Percentiles rank a stretch among this genome's conserved stretches.
phyloP scores from a whole-genome alignment of 2,888 invertebrate species.

The Fragum whitleyi region DNA sequence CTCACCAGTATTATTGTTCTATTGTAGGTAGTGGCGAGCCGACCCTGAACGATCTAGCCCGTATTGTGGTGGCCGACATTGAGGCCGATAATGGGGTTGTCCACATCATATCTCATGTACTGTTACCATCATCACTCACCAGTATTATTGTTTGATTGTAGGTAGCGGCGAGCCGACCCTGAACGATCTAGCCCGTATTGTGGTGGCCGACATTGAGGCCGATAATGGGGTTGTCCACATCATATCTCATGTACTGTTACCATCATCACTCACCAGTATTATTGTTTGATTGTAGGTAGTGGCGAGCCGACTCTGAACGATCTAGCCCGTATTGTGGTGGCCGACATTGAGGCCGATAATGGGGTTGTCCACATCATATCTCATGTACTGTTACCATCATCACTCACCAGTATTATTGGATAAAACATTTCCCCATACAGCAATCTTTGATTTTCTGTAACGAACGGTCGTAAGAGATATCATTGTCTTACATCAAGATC shows the following conservation, averaged over 20 bases:
- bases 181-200: slow-evolving; percentile 67
- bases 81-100: slow-evolving; percentile 76
- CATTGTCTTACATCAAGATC: no score
- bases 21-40: slow-evolving; percentile 49
- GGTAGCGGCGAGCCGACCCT: slow-evolving; percentile 52
- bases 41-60: slow-evolving; percentile 68
- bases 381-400: slow-evolving; percentile 72
- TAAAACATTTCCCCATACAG: no score
- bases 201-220: slow-evolving; percentile 70
- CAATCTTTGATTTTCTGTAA: no score
- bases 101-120: slow-evolving; percentile 73
- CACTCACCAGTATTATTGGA: neutral
- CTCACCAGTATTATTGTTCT: neutral
- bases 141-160: slow-evolving; percentile 28
- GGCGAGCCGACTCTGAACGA: slow-evolving; percentile 64
- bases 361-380: slow-evolving; percentile 76
- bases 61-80: slow-evolving; percentile 66
- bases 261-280: slow-evolving; percentile 41
- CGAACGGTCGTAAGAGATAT: no score
- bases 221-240: slow-evolving; percentile 77
- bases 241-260: slow-evolving; percentile 73
- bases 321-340: slow-evolving; percentile 60
- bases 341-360: slow-evolving; percentile 74
- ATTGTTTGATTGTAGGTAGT: slow-evolving; percentile 39
- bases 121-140: slow-evolving; percentile 65